Evolutionary conservation across 92 coral and sea anemone genomes (phyloP), one percentile per base, ranked within the genome.

Genomic region (Anthopleura xanthogrammica): DNA sequence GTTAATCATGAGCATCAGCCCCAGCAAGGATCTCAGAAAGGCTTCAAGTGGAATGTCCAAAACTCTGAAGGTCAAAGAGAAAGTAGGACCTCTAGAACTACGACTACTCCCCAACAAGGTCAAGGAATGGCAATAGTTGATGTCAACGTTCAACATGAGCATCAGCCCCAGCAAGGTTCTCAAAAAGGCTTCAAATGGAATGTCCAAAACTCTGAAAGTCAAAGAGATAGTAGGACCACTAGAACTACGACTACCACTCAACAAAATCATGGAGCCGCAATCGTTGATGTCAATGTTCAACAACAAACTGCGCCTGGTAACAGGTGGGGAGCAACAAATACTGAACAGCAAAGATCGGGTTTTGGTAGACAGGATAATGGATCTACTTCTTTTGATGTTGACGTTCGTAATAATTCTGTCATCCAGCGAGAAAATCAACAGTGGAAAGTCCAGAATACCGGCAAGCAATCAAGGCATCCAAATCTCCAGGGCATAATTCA

Each of bases 131-230:
- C 36, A 29, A 29, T 29, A 29, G 36, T 29, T 29, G 36, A 1
- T 29, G 36, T 29, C 36, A 29, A 29, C 36, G 36, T 29, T 29
- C 36, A 29, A 29, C 36, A 29, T 29, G 36, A 29, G 36, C 36
- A 29, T 29, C 36, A 29, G 36, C 36, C 36, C 36, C 36, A 29
- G 46, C 71, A 79, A 60, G 55, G 55, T 13, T 41, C 29, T 64
- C 75, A 80, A 12, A 41, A 50, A 56, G 58, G 75, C 11, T 80
- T n/a, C 42, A 80, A 64, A 60, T 80, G 75, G 75, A 52, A 23
- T 23, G 83, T 41, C 1, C 84, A 70, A 29, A 23, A 64, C 60
- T 17, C 60, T 64, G 58, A 60, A 64, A 19, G 11, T 40, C 48
- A 11, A 41, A 64, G 60, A 60, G 50, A 64, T 43, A 74, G 71